phyloP scores from a whole-genome alignment of 1,140 invertebrate genomes.

The Nymphalis io region DNA sequence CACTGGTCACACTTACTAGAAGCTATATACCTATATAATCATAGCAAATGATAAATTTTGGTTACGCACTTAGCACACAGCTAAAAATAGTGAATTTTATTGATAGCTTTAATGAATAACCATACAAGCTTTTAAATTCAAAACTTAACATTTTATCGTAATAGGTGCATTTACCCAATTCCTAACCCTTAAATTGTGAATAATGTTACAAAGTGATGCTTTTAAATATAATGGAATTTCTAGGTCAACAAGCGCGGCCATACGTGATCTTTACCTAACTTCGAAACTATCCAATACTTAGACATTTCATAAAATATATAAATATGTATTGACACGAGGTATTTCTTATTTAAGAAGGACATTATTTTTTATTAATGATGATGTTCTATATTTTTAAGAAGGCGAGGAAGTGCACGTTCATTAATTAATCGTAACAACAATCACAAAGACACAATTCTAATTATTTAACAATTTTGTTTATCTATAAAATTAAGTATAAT shows the following conservation, averaged over 20 bases:
- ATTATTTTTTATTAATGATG: no score
- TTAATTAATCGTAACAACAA: neutral
- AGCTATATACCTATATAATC: no score
- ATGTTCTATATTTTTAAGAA: neutral
- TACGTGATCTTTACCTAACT: slow-evolving; percentile 29
- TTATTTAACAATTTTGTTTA: no score
- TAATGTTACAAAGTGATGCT: slow-evolving; percentile 17
- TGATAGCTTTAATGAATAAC: neutral
- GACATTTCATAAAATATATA: slow-evolving; percentile 11
- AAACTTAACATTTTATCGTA: neutral
- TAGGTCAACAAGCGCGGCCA: slow-evolving; percentile 17
- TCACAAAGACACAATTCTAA: no score
- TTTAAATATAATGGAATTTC: slow-evolving; percentile 26
- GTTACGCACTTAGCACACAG: neutral
- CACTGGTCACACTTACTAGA: no score
- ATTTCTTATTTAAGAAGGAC: no score
- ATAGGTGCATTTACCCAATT: slow-evolving; percentile 1
- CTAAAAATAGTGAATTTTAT: neutral
- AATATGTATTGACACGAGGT: neutral
- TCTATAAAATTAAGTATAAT: no score
- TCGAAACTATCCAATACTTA: slow-evolving; percentile 12
- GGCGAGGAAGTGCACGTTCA: neutral
- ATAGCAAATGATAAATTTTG: neutral
- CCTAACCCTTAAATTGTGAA: slow-evolving; percentile 10
- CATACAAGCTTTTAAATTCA: neutral